Percentiles rank a stretch among this genome's conserved stretches.
Conservation (phyloP, 2,888 invertebrate genomes). For the Adelognathus sp. region DNA sequence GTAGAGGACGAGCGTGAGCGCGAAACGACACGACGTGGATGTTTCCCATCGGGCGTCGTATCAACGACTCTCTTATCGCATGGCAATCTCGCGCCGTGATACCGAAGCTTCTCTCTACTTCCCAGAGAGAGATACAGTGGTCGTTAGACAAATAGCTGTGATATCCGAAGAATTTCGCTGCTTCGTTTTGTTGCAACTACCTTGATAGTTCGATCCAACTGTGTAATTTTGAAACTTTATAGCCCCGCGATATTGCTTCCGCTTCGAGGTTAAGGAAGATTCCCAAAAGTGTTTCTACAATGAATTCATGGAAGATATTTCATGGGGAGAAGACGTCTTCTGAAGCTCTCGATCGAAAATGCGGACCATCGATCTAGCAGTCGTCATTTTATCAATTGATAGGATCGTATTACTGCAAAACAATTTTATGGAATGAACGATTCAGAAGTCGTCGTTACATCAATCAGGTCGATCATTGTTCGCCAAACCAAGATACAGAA, state of each 20-base stretch:
- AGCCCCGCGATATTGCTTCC: background rate
- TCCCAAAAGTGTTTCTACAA: background rate
- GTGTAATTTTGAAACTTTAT: background rate
- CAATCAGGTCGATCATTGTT: too few species aligned
- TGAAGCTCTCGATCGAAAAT: too few species aligned
- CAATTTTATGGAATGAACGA: too few species aligned
- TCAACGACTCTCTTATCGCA: constrained; percentile 59
- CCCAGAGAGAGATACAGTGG: constrained; percentile 5
- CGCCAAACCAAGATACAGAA: too few species aligned
- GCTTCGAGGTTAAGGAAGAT: background rate
- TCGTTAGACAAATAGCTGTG: constrained; percentile 56
- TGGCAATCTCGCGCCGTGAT: constrained; percentile 53
- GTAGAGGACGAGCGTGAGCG: constrained; percentile 9
- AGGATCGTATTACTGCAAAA: too few species aligned
- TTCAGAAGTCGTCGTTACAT: too few species aligned
- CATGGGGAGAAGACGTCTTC: background rate
- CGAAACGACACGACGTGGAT: background rate
- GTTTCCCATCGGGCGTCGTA: constrained; percentile 31
- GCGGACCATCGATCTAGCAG: too few species aligned
- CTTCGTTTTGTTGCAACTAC: background rate
- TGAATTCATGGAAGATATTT: background rate
- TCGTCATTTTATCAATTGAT: too few species aligned
- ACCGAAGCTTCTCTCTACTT: constrained; percentile 28
- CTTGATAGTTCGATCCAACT: background rate
- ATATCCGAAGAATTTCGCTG: constrained; percentile 25